These are phyloP conservation scores for Netelia melanura DNA, from an alignment of 2,888 invertebrate species.

Conservation along the genomic window DNA sequence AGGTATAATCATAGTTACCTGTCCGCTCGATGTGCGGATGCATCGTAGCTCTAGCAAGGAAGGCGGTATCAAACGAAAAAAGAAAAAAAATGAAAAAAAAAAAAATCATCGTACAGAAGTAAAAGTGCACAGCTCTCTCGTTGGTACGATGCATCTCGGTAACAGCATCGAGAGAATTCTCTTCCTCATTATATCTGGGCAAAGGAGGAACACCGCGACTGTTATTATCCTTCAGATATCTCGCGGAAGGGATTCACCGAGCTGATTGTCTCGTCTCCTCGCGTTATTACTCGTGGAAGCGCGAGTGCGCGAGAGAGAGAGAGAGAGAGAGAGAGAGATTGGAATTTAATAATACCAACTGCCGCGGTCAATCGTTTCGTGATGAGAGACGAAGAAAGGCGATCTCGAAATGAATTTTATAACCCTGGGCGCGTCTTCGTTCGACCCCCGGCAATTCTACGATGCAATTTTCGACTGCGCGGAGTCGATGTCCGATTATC, in stretches of 20 bases:
- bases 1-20: no score
- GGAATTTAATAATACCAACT: slow-evolving; percentile 54
- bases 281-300: slow-evolving; percentile 17
- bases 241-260: slow-evolving; percentile 42
- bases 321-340: slow-evolving; percentile 13
- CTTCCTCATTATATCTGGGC: slow-evolving; percentile 50
- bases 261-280: slow-evolving; percentile 47
- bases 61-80: neutral
- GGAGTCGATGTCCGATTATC: no score
- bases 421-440: neutral
- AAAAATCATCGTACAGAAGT: slow-evolving; percentile 15
- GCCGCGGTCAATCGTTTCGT: slow-evolving; percentile 27
- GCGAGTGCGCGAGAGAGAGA: neutral
- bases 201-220: slow-evolving; percentile 34
- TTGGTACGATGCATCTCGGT: neutral
- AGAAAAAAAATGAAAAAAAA: neutral
- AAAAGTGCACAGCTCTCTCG: slow-evolving; percentile 28
- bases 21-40: slow-evolving; percentile 4
- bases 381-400: slow-evolving; percentile 10
- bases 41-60: neutral
- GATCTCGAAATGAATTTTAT: neutral
- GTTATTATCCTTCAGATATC: slow-evolving; percentile 56
- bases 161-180: slow-evolving; percentile 29
- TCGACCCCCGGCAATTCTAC: no score
- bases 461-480: no score